Percentiles rank a stretch among this genome's conserved stretches.
Conservation (phyloP, 2,113 vertebrate genomes). For the Tichodroma muraria region DNA sequence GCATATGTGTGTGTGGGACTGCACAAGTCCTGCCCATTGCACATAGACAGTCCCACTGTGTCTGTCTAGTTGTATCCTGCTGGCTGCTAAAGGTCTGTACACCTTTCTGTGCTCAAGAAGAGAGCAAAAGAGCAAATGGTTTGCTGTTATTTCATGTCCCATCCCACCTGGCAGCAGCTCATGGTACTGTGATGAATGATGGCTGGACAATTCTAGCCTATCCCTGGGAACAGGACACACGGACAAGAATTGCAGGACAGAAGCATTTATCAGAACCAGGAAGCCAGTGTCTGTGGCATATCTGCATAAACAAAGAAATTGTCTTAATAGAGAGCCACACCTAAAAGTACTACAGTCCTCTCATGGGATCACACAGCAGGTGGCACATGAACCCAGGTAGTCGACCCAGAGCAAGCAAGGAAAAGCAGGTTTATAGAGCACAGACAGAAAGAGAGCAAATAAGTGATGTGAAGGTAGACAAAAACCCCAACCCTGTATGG, state of each 20-base stretch:
- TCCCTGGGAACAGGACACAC: not conserved
- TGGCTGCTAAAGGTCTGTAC: not conserved
- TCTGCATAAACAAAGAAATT: constrained; percentile 31
- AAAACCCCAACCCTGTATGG: not conserved
- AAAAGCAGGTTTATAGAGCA: not conserved
- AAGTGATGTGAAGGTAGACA: not conserved
- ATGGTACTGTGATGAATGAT: not conserved
- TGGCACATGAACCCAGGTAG: not conserved
- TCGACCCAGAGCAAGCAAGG: not conserved
- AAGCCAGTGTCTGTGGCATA: not conserved
- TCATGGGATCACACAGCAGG: not conserved
- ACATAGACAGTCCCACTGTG: not conserved
- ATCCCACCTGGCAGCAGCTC: not conserved
- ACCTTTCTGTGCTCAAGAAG: not conserved
- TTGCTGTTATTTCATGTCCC: not conserved
- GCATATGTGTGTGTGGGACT: not conserved
- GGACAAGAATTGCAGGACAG: not conserved
- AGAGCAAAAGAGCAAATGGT: not conserved
- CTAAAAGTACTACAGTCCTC: not conserved
- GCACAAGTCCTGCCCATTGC: not conserved
- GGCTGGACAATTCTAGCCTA: not conserved
- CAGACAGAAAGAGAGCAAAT: not conserved
- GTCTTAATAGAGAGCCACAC: constrained; percentile 9
- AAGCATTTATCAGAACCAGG: not conserved
- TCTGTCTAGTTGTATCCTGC: not conserved